Percentiles rank a stretch among this genome's conserved stretches.
These are phyloP conservation scores for Leptinotarsa defecta DNA, from an alignment of 1,140 invertebrate species.

Conservation along the genomic window DNA sequence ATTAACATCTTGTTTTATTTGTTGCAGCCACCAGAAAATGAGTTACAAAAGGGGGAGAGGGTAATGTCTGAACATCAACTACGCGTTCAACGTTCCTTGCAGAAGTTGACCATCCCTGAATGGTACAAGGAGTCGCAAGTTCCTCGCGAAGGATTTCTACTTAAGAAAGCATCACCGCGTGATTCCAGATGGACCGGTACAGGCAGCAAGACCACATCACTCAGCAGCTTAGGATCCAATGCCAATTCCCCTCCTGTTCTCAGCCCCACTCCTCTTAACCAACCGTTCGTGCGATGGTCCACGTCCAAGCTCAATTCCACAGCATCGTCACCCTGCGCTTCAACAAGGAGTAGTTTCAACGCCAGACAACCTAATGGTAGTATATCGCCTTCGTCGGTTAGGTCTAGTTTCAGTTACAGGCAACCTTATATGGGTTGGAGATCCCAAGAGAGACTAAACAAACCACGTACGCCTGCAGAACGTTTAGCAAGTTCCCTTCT, in stretches of 20 bases:
- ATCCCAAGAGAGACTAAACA: slow-evolving; percentile 79
- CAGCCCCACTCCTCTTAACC: slow-evolving; percentile 50
- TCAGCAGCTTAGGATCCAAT: slow-evolving; percentile 56
- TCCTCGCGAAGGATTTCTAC: slow-evolving; percentile 69
- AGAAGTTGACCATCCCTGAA: slow-evolving; percentile 91
- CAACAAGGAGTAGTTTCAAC: slow-evolving; percentile 68
- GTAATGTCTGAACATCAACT: slow-evolving; percentile 89
- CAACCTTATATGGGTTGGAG: slow-evolving; percentile 89
- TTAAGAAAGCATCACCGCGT: slow-evolving; percentile 48
- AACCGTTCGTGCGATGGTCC: slow-evolving; percentile 78
- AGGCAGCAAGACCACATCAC: slow-evolving; percentile 53
- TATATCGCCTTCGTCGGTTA: slow-evolving; percentile 57
- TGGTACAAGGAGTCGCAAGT: slow-evolving; percentile 88
- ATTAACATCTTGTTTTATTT: slow-evolving; percentile 21
- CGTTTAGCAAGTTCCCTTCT: slow-evolving; percentile 70
- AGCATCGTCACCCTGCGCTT: slow-evolving; percentile 68
- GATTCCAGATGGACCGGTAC: slow-evolving; percentile 51
- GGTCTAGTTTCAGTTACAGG: slow-evolving; percentile 67
- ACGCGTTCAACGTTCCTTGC: slow-evolving; percentile 87
- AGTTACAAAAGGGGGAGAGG: slow-evolving; percentile 82
- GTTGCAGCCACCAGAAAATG: slow-evolving; percentile 88
- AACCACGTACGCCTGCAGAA: slow-evolving; percentile 82
- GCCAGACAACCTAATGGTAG: slow-evolving; percentile 53
- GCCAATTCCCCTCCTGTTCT: slow-evolving; percentile 49
- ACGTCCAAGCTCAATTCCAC: slow-evolving; percentile 82